Evolutionary conservation across 2,888 invertebrate genomes (phyloP).

Genomic region (Coleophora deauratella): DNA sequence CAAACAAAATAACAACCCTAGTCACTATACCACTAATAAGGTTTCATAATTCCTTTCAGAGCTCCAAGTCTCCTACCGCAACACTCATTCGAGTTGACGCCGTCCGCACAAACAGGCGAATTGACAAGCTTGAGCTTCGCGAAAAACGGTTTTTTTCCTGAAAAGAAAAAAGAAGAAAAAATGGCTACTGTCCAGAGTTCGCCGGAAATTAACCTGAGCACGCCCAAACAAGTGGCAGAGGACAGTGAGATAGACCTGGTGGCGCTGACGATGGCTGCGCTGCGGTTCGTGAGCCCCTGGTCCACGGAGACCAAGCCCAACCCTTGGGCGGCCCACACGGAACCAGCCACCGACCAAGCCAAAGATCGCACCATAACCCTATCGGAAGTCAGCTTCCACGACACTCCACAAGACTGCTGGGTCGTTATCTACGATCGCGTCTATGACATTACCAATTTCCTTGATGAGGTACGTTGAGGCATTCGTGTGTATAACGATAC

Average conservation of each 20-base stretch:
- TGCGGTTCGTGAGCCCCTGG: conserved; percentile 62
- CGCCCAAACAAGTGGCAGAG: conserved; percentile 44
- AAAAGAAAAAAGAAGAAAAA: conserved; percentile 15
- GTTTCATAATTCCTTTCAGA: conserved; percentile 54
- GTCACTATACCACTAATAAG: conserved; percentile 34
- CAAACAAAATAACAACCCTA: conserved; percentile 21
- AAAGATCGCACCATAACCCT: conserved; percentile 75
- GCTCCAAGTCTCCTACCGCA: conserved; percentile 25
- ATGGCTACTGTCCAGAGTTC: conserved; percentile 60
- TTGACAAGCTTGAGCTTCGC: not conserved
- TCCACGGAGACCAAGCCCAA: conserved; percentile 34
- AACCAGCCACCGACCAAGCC: conserved; percentile 45
- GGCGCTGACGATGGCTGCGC: conserved; percentile 64
- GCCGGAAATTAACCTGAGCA: conserved; percentile 44
- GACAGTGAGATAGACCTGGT: conserved; percentile 50
- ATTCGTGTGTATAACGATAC: not conserved
- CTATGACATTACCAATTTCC: conserved; percentile 85
- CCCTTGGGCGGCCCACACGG: conserved; percentile 35
- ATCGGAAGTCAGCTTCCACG: conserved; percentile 85
- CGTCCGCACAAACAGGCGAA: conserved; percentile 13
- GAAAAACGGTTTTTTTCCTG: not conserved
- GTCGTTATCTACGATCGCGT: conserved; percentile 90
- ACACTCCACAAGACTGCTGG: conserved; percentile 85
- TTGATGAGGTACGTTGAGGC: conserved; percentile 74
- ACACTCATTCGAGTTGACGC: conserved; percentile 32